Percentiles rank a stretch among this genome's conserved stretches.
phyloP scores from a whole-genome alignment of 2,113 vertebrate species.

The Colaptes auratus region DNA sequence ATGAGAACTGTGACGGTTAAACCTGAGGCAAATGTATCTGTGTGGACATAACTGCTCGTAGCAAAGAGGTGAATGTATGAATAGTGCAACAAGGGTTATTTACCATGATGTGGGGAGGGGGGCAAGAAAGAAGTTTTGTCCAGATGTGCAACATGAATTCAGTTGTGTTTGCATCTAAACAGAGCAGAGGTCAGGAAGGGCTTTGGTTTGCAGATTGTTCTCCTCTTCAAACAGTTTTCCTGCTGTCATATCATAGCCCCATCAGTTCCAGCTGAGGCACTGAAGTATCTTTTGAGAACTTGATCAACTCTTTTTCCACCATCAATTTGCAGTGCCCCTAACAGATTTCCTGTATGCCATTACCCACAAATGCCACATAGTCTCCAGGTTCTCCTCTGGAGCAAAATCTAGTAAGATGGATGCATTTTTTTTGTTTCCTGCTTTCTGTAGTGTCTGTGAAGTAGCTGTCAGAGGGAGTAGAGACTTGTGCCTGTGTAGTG shows the following conservation, averaged over 20 bases:
- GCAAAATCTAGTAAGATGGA: background rate
- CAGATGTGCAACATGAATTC: background rate
- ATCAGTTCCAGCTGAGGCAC: conserved; percentile 16
- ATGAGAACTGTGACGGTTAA: background rate
- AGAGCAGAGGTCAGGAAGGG: conserved; percentile 4
- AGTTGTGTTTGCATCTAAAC: background rate
- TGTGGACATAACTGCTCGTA: background rate
- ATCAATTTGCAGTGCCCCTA: background rate
- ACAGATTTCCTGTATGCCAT: background rate
- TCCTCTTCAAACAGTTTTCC: conserved; percentile 21
- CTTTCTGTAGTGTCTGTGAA: conserved; percentile 12
- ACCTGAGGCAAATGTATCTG: background rate
- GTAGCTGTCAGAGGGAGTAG: background rate
- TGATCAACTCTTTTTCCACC: conserved; percentile 38
- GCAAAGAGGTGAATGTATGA: conserved; percentile 15
- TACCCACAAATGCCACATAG: background rate
- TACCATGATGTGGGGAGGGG: background rate
- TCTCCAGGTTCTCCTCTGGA: background rate
- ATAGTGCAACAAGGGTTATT: background rate
- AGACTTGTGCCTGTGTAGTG: background rate
- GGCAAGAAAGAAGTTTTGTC: background rate
- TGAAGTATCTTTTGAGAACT: conserved; percentile 2
- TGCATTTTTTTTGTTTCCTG: background rate
- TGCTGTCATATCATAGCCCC: background rate
- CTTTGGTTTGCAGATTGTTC: background rate